phyloP scores from a whole-genome alignment of 1,140 invertebrate genomes.

The Drosophila takahashii region DNA sequence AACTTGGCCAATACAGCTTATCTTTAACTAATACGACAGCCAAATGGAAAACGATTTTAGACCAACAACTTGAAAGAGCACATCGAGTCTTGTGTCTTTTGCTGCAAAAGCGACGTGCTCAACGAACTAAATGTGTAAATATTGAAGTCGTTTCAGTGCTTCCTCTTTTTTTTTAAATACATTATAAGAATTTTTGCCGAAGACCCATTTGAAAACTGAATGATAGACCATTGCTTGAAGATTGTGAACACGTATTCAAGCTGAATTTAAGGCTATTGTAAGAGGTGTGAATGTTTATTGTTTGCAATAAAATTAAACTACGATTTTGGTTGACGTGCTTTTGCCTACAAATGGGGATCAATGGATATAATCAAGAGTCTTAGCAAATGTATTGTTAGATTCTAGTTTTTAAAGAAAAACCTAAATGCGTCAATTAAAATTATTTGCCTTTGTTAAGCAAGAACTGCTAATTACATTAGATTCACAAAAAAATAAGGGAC shows the following conservation, averaged over 20 bases:
- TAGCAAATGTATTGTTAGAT: too few species aligned
- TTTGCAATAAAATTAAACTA: conserved; percentile 76
- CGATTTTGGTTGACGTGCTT: conserved; percentile 6
- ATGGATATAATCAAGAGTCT: too few species aligned
- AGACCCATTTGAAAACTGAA: conserved; percentile 7
- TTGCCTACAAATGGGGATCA: not conserved
- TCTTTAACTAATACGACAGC: conserved; percentile 19
- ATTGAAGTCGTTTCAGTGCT: conserved; percentile 13
- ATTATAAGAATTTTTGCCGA: conserved; percentile 31
- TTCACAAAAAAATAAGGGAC: not conserved
- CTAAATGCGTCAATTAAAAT: too few species aligned
- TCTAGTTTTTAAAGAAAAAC: too few species aligned
- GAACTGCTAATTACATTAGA: not conserved
- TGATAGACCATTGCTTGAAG: conserved; percentile 18
- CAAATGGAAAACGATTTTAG: conserved; percentile 9
- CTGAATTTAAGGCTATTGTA: conserved; percentile 36
- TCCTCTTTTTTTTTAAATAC: conserved; percentile 27
- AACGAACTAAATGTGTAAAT: conserved; percentile 46
- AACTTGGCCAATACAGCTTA: conserved; percentile 2
- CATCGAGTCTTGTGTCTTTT: conserved; percentile 10
- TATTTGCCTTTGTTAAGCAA: not conserved
- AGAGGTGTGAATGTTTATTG: conserved; percentile 65
- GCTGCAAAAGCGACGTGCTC: conserved; percentile 11
- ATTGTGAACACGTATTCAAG: conserved; percentile 59
- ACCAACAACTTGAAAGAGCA: conserved; percentile 2